Base-by-base conservation (phyloP, 2,888 invertebrate species). In the Lepidocyrtoides sp. region DNA sequence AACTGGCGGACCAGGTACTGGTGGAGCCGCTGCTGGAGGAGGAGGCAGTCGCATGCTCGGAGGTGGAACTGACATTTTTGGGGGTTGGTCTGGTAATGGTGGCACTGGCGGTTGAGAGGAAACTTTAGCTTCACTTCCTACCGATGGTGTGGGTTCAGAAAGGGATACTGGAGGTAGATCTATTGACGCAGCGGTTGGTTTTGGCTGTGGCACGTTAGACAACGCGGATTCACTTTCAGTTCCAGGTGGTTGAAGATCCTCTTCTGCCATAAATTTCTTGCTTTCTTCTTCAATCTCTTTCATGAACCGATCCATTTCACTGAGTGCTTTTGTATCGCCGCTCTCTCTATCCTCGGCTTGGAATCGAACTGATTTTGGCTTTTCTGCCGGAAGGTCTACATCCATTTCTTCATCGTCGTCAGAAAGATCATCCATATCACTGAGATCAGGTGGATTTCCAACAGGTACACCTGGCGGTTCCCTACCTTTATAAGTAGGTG, bases 241-340 rank as follows among this genome's bases (percentile, higher is more conserved):
- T 23, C 94, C 94, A 12, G 94, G 94, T 29, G 94, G 94, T 36
- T 91, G 75, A 10, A 93, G 85, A 79, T 93, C 93, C 36, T 93
- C 93, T 97, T 97, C 92, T 97, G 96, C 95, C 97, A 97, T 94
- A 97, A 97, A 93, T 97, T 97, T 0, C 97, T 98, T 92, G 97
- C 97, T 95, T 98, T 98, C 98, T 98, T 98, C 96, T 98, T 98
- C 96, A 94, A 94, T 85, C 91, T 98, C 98, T 95, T 98, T 97
- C 98, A 98, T 98, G 94, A 98, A 98, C 92, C 98, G 97, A 94
- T 98, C 98, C 23, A 98, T 97, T 94, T 98, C 98, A 95, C 0
- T 98, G 98, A 12, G 94, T 8, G 95, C 94, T 26, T 96, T 95
- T 72, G 95, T 95, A 0, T 95, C 95, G 63, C 95, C 95, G 29